phyloP scores from a whole-genome alignment of 2,797 vertebrate species.

The Aplochiton taeniatus region DNA sequence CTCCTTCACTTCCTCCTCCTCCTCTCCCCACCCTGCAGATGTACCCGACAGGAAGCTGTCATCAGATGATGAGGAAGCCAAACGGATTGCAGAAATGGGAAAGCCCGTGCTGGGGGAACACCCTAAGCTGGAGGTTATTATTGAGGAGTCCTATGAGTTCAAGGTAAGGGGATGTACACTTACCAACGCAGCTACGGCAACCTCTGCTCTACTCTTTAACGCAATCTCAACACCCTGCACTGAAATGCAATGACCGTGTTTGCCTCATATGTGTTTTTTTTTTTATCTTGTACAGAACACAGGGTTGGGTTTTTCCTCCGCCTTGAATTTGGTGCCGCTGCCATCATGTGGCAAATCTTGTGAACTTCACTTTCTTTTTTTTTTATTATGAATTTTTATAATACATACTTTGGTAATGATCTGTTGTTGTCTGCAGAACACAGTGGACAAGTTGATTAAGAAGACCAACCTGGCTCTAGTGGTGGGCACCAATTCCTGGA shows the following conservation, averaged over 20 bases:
- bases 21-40: slow-evolving; percentile 74
- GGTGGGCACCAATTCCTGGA: slow-evolving; percentile 98
- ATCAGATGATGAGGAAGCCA: slow-evolving; percentile 92
- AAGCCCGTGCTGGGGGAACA: slow-evolving; percentile 92
- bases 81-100: slow-evolving; percentile 98
- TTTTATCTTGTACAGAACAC: slow-evolving; percentile 9
- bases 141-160: slow-evolving; percentile 98
- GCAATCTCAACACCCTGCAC: background rate
- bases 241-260: slow-evolving; percentile 14
- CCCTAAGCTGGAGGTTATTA: slow-evolving; percentile 94
- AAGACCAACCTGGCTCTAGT: slow-evolving; percentile 98
- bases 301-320: background rate
- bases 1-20: background rate
- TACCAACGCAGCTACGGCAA: background rate
- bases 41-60: slow-evolving; percentile 88
- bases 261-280: slow-evolving; percentile 32
- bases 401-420: slow-evolving; percentile 5
- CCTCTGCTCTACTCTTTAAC: background rate
- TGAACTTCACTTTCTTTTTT: slow-evolving; percentile 11
- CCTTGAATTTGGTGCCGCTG: slow-evolving; percentile 44
- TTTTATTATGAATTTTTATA: background rate
- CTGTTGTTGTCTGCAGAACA: slow-evolving; percentile 75
- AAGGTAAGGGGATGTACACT: slow-evolving; percentile 77
- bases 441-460: slow-evolving; percentile 98
- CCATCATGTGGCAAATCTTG: slow-evolving; percentile 60